These are phyloP conservation scores for Brachyopa scutellaris DNA, from an alignment of 2,888 invertebrate genomes.

Conservation along the genomic window DNA sequence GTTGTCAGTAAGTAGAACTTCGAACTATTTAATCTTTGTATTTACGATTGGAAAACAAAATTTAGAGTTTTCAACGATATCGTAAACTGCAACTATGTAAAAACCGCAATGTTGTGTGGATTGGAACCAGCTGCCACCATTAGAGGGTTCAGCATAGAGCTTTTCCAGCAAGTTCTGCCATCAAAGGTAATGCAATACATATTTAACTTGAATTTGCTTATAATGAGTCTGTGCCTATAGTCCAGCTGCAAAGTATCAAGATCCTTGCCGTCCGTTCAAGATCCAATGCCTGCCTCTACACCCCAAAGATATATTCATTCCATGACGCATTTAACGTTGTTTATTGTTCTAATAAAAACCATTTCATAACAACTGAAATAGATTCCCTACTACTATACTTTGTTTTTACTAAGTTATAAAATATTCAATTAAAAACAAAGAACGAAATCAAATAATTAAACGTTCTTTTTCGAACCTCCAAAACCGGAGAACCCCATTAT, in stretches of 20 bases:
- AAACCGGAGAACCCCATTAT: constrained; percentile 98
- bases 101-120: constrained; percentile 83
- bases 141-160: constrained; percentile 76
- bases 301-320: background rate
- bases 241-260: constrained; percentile 75
- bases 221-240: too few relatives aligned
- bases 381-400: constrained; percentile 15
- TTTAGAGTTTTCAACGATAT: constrained; percentile 82
- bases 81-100: constrained; percentile 83
- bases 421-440: constrained; percentile 4
- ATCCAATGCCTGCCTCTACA: constrained; percentile 76
- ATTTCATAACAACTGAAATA: constrained; percentile 35
- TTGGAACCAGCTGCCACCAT: constrained; percentile 81
- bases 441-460: constrained; percentile 73
- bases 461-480: constrained; percentile 89
- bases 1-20: constrained; percentile 81
- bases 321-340: constrained; percentile 14
- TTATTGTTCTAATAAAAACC: constrained; percentile 41
- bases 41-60: too few relatives aligned
- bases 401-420: constrained; percentile 8
- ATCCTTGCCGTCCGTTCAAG: constrained; percentile 76
- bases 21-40: too few relatives aligned
- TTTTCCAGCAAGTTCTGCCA: constrained; percentile 40
- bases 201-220: background rate
- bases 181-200: background rate